Conservation (phyloP, 1,140 invertebrate genomes). For the Spodoptera frugiperda region DNA sequence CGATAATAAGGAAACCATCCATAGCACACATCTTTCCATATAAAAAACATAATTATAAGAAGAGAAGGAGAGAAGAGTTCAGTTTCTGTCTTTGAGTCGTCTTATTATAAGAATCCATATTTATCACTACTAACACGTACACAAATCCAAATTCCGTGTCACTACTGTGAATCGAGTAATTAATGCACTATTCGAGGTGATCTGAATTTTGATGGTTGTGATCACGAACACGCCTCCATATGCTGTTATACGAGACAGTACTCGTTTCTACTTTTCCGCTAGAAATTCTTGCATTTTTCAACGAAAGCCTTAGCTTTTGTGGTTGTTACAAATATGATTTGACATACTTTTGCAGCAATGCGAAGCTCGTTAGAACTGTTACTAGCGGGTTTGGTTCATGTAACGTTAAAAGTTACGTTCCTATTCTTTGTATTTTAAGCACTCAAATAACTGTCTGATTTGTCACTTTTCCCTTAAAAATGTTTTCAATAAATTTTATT, state of each 20-base stretch:
- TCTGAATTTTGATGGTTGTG: conserved; percentile 31
- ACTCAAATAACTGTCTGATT: too few species aligned
- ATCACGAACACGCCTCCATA: conserved; percentile 22
- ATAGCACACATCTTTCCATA: too few species aligned
- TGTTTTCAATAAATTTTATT: too few species aligned
- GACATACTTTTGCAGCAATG: conserved; percentile 10
- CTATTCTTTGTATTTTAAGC: too few species aligned
- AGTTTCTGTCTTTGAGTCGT: too few species aligned
- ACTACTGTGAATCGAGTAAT: conserved; percentile 15
- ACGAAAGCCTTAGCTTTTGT: background rate
- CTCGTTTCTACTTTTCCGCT: background rate
- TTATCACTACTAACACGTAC: too few species aligned
- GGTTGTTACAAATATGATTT: background rate
- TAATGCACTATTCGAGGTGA: conserved; percentile 24
- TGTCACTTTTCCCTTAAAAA: too few species aligned
- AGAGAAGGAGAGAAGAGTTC: too few species aligned
- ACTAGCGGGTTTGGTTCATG: background rate
- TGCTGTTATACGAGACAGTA: conserved; percentile 27
- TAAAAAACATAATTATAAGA: too few species aligned
- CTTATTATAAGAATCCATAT: too few species aligned
- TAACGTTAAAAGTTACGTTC: background rate
- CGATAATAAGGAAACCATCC: too few species aligned
- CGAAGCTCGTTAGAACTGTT: background rate
- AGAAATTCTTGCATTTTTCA: conserved; percentile 16
- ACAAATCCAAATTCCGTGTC: too few species aligned